Evolutionary conservation across 2,113 vertebrate species (phyloP), one percentile per base, ranked within the genome.

Genomic region (Nanorana parkeri): DNA sequence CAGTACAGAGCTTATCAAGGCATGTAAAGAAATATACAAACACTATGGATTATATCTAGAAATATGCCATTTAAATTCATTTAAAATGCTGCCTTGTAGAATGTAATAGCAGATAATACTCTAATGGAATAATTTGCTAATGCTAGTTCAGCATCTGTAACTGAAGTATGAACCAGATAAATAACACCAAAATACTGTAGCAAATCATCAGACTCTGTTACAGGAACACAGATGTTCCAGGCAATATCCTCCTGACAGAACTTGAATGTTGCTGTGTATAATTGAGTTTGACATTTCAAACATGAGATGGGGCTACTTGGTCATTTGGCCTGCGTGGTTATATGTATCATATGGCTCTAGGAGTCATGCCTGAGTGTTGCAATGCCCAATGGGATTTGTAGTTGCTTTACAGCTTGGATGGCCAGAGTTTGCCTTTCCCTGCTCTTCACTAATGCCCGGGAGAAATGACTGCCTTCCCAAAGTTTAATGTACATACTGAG

Each of bases 271-370:
- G 32, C 41, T 51, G 41, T 71, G 68, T 71, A 21, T 71, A 71
- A 71, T 71, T 71, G 68, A 71, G 68, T 71, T 71, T 71, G 68
- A 71, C 52, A 71, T 71, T 26, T 71, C 47, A 71, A 2, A 21
- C 68, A n/a, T 47, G 24, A 16, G n/a, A n/a, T n/a, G n/a, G n/a
- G n/a, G n/a, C n/a, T n/a, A n/a, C n/a, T n/a, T n/a, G n/a, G n/a
- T n/a, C n/a, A n/a, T n/a, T n/a, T n/a, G n/a, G n/a, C n/a, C n/a
- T n/a, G n/a, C n/a, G n/a, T n/a, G n/a, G n/a, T n/a, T n/a, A 36
- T 6, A 36, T 36, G 32, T 36, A 36, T 36, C n/a, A n/a, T n/a
- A n/a, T n/a, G n/a, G n/a, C n/a, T n/a, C n/a, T n/a, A n/a, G n/a
- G n/a, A n/a, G n/a, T n/a, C n/a, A n/a, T n/a, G n/a, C n/a, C n/a